Evolutionary conservation across 2,113 vertebrate genomes (phyloP).

Genomic region (Sinocyclocheilus anshuiensis): DNA sequence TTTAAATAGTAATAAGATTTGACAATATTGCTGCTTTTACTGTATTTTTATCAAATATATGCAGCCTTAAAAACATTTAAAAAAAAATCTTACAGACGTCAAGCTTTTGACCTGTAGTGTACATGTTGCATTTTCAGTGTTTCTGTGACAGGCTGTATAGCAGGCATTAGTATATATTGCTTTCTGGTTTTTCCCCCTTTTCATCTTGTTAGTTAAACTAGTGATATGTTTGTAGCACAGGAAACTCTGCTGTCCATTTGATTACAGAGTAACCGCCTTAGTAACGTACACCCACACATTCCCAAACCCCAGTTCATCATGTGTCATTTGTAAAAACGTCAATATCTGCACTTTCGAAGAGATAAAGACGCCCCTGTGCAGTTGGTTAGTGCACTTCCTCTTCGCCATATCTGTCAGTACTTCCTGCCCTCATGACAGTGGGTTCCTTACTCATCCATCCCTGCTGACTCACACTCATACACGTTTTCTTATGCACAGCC

Average conservation of each 20-base stretch:
- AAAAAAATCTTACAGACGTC: background rate
- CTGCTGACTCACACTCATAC: slow-evolving; percentile 34
- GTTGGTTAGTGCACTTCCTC: slow-evolving; percentile 46
- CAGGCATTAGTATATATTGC: too few species aligned
- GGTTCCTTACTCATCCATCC: slow-evolving; percentile 51
- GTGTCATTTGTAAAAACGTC: background rate
- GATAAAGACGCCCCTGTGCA: background rate
- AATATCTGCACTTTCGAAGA: background rate
- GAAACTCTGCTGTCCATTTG: background rate
- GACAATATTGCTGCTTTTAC: background rate
- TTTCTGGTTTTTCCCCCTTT: too few species aligned
- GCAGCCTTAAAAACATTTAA: background rate
- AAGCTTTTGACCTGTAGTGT: background rate
- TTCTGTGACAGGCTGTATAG: background rate
- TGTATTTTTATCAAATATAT: background rate
- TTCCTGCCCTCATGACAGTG: slow-evolving; percentile 44
- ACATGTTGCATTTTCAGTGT: background rate
- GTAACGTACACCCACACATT: background rate
- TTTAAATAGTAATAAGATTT: background rate
- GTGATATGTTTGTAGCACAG: background rate
- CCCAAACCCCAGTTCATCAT: background rate
- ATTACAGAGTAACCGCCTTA: background rate
- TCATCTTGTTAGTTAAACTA: background rate
- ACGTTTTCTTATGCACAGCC: slow-evolving; percentile 1
- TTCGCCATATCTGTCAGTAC: slow-evolving; percentile 45